Evolutionary conservation across 1,140 invertebrate genomes (phyloP), one percentile per base, ranked within the genome.

Genomic region (Zeugodacus cucurbitae): DNA sequence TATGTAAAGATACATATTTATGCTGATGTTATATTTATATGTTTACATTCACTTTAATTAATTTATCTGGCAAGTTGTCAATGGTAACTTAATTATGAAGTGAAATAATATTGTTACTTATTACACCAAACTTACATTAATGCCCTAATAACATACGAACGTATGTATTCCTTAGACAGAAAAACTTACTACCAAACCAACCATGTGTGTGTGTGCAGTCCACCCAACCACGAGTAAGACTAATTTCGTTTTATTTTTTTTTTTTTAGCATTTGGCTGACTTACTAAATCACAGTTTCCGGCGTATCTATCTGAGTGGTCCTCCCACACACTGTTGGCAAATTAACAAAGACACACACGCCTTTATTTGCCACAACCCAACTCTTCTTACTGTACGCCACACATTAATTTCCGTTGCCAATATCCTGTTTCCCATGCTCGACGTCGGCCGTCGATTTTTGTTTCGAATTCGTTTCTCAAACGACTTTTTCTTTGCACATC

Each of bases 391-490:
- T 32, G 32, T 17, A 34, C 14, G 32, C 70, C 70, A 41, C 70
- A 41, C n/a, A 41, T 34, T 29, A 74, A 74, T 74, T 74, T 74
- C 70, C 70, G 32, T n/a, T 74, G 70, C 34, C 70, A 74, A 74
- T 74, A 74, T 74, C 70, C 70, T 74, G 70, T 74, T 74, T 74
- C 37, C 64, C 70, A 74, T 41, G 34, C 34, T 74, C 20, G 32
- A 7, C 32, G 17, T 62, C 58, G n/a, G 58, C 10, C 64, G 3
- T 67, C 14, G 6, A 41, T n/a, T 74, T 74, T 70, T 37, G 32
- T 44, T 74, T 74, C 34, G 70, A 41, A 41, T 74, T 44, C 70
- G 8, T 8, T 74, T 74, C n/a, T 8, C 32, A 34, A 29, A 26
- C 29, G 14, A 17, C 48, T 54, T 70, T 34, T 37, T 62, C 58